Conservation (phyloP, 2,888 invertebrate genomes). For the Diarsia dahlii region DNA sequence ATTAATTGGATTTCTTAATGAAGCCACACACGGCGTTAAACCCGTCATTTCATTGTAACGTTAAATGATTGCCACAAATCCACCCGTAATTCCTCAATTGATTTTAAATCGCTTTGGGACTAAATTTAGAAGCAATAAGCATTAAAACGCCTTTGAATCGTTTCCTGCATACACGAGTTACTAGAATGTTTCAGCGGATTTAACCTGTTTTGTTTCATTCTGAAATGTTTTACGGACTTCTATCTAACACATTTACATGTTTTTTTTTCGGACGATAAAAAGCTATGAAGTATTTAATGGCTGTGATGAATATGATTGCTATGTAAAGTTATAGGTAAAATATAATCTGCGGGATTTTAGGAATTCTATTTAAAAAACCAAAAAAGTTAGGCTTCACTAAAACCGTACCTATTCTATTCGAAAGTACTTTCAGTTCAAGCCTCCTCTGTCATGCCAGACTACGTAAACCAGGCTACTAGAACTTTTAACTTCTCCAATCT, state of each 20-base stretch:
- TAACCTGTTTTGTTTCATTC: neutral
- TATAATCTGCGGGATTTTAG: too few species aligned
- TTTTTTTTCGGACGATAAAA: too few species aligned
- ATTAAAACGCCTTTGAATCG: conserved; percentile 1
- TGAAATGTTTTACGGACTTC: neutral
- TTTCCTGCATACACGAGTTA: neutral
- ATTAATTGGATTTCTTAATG: neutral
- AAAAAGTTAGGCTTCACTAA: too few species aligned
- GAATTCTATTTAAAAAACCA: too few species aligned
- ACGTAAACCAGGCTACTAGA: neutral
- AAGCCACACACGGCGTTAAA: neutral
- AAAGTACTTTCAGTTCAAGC: neutral
- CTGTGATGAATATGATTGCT: neutral
- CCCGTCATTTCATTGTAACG: neutral
- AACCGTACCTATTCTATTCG: neutral
- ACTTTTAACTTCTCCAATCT: neutral
- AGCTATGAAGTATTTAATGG: too few species aligned
- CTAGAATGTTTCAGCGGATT: conserved; percentile 14
- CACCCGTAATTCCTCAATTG: conserved; percentile 5
- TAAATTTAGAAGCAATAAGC: conserved; percentile 18
- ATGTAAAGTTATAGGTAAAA: too few species aligned
- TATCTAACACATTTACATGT: neutral
- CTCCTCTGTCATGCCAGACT: too few species aligned
- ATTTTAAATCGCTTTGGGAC: conserved; percentile 16
- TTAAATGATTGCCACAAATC: conserved; percentile 11